Conservation (phyloP, 2,113 vertebrate genomes). For the Eurystomus gularis region DNA sequence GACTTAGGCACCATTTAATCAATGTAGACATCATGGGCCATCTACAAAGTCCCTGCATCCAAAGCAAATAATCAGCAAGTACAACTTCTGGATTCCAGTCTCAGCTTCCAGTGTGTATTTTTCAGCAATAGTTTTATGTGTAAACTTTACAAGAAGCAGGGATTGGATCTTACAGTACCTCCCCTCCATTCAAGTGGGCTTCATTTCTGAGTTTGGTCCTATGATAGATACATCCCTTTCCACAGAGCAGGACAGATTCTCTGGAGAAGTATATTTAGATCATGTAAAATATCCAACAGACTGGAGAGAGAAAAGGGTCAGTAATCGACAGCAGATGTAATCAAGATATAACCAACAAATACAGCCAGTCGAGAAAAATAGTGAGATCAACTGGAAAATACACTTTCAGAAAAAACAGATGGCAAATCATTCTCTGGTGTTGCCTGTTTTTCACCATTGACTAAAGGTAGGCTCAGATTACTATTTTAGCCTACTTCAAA, state of each 20-base stretch:
- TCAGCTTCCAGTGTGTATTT: neutral
- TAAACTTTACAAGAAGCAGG: neutral
- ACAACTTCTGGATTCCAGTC: neutral
- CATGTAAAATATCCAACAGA: neutral
- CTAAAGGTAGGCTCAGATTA: neutral
- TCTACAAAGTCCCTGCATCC: neutral
- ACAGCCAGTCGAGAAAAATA: neutral
- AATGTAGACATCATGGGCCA: neutral
- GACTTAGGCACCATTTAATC: neutral
- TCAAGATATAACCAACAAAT: neutral
- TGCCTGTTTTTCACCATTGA: neutral
- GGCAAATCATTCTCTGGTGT: neutral
- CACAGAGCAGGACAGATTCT: neutral
- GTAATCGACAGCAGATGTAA: neutral
- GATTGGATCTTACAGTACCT: neutral
- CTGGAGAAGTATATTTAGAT: neutral
- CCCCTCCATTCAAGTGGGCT: neutral
- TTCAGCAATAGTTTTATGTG: neutral
- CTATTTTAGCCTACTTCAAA: neutral
- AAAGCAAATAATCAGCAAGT: neutral
- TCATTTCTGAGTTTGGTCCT: neutral
- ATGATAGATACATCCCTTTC: neutral
- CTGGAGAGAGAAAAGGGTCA: neutral
- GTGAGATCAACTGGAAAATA: neutral
- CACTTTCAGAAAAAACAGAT: neutral